These are phyloP conservation scores for Porphyrio hochstetteri DNA, from an alignment of 2,113 vertebrate species.

Conservation along the genomic window DNA sequence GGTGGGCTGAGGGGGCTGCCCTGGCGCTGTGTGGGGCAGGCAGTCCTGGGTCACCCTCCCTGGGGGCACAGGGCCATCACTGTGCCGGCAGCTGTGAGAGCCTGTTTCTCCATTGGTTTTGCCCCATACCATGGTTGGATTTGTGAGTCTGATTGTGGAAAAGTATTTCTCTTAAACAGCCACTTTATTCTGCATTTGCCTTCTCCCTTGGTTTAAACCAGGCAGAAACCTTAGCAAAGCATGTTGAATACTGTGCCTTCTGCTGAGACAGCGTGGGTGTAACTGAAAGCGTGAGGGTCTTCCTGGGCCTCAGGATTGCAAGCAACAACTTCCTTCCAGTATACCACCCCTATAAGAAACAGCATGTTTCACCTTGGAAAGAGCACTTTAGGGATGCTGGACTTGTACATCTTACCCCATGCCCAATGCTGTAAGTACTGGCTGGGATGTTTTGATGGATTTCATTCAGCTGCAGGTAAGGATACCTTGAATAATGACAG, in stretches of 20 bases:
- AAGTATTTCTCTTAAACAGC: background rate
- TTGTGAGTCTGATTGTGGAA: background rate
- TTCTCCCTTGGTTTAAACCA: background rate
- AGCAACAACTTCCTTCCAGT: background rate
- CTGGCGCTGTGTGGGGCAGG: background rate
- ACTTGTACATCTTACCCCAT: background rate
- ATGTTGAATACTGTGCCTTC: background rate
- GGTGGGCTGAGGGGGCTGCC: background rate
- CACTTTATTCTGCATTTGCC: background rate
- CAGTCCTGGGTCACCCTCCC: background rate
- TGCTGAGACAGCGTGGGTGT: background rate
- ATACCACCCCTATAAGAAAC: background rate
- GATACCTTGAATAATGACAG: slow-evolving; percentile 27
- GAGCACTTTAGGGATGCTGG: background rate
- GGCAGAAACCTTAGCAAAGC: background rate
- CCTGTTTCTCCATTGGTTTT: background rate
- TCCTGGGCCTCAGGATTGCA: background rate
- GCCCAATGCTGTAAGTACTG: slow-evolving; percentile 4
- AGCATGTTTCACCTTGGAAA: background rate
- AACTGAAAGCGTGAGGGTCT: background rate
- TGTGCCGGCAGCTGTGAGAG: fast-evolving
- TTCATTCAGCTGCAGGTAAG: slow-evolving; percentile 40
- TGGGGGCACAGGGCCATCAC: background rate
- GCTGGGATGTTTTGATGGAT: background rate
- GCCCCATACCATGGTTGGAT: background rate